Percentiles rank a stretch among this genome's conserved stretches.
phyloP scores from a whole-genome alignment of 2,113 vertebrate genomes.

The Amphiprion ocellaris region DNA sequence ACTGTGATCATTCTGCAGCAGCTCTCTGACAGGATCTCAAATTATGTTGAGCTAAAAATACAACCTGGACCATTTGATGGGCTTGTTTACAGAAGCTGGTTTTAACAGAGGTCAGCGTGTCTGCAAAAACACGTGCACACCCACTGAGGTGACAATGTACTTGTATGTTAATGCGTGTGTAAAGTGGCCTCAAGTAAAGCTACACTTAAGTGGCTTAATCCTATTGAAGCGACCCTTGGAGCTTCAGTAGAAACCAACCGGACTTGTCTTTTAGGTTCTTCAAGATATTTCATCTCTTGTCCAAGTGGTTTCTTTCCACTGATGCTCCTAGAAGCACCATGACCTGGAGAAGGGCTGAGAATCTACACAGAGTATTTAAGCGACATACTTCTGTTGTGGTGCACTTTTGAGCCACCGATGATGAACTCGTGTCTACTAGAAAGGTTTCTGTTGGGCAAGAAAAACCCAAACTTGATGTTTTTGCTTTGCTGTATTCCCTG shows the following conservation, averaged over 20 bases:
- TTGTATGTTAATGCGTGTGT: slow-evolving; percentile 11
- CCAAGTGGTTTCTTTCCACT: too few relatives aligned
- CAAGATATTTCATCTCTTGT: too few relatives aligned
- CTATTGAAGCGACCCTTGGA: background rate
- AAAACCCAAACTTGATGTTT: slow-evolving; percentile 17
- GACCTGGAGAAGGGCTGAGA: too few relatives aligned
- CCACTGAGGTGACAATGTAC: background rate
- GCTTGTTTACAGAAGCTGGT: slow-evolving; percentile 55
- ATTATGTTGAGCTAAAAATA: slow-evolving; percentile 75
- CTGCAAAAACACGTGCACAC: background rate
- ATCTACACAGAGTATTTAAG: background rate
- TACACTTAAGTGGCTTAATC: background rate
- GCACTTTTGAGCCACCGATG: background rate
- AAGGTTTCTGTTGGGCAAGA: slow-evolving; percentile 1
- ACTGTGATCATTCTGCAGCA: slow-evolving; percentile 60
- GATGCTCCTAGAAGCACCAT: too few relatives aligned
- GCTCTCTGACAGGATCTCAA: slow-evolving; percentile 65
- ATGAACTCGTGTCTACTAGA: slow-evolving; percentile 12
- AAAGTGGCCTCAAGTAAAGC: background rate
- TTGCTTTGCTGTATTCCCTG: slow-evolving; percentile 37
- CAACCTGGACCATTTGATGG: slow-evolving; percentile 58
- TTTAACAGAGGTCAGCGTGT: slow-evolving; percentile 45
- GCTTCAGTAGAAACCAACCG: too few relatives aligned
- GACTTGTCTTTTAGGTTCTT: too few relatives aligned
- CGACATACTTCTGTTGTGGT: background rate